Evolutionary conservation across 92 coral and sea anemone genomes (phyloP).

Genomic region (Porites cylindrica): DNA sequence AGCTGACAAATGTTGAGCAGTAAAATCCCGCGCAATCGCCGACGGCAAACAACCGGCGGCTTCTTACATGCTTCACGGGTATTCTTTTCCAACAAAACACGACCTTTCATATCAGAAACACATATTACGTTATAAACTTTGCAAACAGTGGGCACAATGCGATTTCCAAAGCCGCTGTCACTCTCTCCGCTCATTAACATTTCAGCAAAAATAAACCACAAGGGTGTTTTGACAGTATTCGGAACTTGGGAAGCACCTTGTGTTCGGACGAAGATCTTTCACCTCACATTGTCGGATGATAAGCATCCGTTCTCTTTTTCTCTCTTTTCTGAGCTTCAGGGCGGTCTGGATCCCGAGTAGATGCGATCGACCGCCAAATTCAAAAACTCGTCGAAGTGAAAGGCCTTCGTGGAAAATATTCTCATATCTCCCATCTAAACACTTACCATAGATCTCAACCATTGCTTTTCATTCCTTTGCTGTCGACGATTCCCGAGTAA

Average conservation of each 20-base stretch:
- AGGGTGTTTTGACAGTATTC: slow-evolving; percentile 97
- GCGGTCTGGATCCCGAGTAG: slow-evolving; percentile 73
- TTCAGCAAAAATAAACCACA: slow-evolving; percentile 99
- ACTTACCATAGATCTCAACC: slow-evolving; percentile 85
- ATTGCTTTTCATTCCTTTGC: slow-evolving; percentile 76
- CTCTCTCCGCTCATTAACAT: slow-evolving; percentile 92
- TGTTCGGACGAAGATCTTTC: slow-evolving; percentile 61
- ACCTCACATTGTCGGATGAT: slow-evolving; percentile 32
- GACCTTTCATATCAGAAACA: slow-evolving; percentile 57
- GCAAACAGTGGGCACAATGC: slow-evolving; percentile 80
- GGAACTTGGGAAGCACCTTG: slow-evolving; percentile 88
- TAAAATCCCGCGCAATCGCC: slow-evolving; percentile 34
- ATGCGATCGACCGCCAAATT: slow-evolving; percentile 83
- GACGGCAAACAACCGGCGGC: slow-evolving; percentile 20
- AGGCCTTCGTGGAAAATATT: slow-evolving; percentile 80
- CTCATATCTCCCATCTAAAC: slow-evolving; percentile 78
- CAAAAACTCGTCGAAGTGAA: slow-evolving; percentile 79
- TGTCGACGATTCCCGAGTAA: slow-evolving; percentile 62
- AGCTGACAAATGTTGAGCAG: slow-evolving; percentile 39
- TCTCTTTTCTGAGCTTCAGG: slow-evolving; percentile 70
- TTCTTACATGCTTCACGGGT: slow-evolving; percentile 35
- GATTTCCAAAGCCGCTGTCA: slow-evolving; percentile 86
- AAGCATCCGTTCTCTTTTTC: slow-evolving; percentile 69
- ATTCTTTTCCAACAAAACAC: slow-evolving; percentile 55
- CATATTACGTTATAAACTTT: slow-evolving; percentile 71